These are phyloP conservation scores for Spodoptera litura DNA, from an alignment of 1,140 invertebrate species.

Conservation along the genomic window DNA sequence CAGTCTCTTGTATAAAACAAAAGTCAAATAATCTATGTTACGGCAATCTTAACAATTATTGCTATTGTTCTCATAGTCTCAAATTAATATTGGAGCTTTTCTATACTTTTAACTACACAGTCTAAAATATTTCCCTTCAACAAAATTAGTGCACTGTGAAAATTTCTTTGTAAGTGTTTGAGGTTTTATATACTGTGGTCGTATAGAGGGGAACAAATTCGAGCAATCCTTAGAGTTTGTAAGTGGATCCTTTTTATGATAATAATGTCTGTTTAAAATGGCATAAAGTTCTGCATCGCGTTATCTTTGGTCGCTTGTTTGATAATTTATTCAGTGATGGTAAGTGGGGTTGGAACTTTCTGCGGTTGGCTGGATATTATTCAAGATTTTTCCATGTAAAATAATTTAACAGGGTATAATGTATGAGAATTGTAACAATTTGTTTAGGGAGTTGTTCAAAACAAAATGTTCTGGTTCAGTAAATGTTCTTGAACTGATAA, in stretches of 20 bases:
- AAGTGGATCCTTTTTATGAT: constrained; percentile 53
- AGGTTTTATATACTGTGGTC: constrained; percentile 7
- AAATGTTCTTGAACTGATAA: not conserved
- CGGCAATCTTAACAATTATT: constrained; percentile 58
- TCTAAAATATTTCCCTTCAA: not conserved
- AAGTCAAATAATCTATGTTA: constrained; percentile 54
- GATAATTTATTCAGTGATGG: constrained; percentile 58
- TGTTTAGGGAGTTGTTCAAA: not conserved
- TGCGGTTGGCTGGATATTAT: not conserved
- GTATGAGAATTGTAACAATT: not conserved
- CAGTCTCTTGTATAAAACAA: constrained; percentile 45
- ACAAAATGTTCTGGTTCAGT: not conserved
- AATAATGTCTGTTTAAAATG: constrained; percentile 59
- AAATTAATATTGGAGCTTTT: constrained; percentile 49
- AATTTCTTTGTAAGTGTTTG: not conserved
- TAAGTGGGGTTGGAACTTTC: constrained; percentile 36
- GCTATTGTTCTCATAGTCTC: constrained; percentile 51
- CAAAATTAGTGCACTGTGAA: not conserved
- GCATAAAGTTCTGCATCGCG: constrained; percentile 59
- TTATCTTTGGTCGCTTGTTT: constrained; percentile 52
- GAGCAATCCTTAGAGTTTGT: constrained; percentile 53
- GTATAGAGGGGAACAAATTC: constrained; percentile 39
- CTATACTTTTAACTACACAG: constrained; percentile 37
- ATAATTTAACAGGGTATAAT: not conserved
- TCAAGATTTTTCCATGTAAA: not conserved